Evolutionary conservation across 92 coral and sea anemone species (phyloP).

Genomic region (Bergia puertoricense): DNA sequence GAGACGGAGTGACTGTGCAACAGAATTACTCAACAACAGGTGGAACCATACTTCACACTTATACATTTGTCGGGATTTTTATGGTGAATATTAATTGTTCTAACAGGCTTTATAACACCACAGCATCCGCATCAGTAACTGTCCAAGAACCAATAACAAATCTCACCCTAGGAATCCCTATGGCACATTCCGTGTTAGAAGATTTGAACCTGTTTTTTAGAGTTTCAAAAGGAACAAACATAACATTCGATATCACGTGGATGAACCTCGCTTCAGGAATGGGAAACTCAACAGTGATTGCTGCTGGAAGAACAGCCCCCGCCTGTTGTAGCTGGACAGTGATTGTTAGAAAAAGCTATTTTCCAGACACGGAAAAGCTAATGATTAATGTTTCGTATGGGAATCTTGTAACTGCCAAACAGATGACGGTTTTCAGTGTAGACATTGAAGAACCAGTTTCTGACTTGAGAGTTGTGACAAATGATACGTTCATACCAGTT

Average conservation of each 20-base stretch:
- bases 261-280: conserved; percentile 24
- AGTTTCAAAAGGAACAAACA: conserved; percentile 62
- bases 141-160: conserved; percentile 70
- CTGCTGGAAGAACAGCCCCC: conserved; percentile 32
- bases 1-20: conserved; percentile 48
- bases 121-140: conserved; percentile 37
- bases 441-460: conserved; percentile 62
- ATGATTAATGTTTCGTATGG: conserved; percentile 46
- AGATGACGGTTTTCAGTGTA: conserved; percentile 36
- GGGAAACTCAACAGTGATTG: conserved; percentile 2
- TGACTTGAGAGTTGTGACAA: conserved; percentile 34
- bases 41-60: conserved; percentile 47
- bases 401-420: conserved; percentile 64
- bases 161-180: conserved; percentile 47
- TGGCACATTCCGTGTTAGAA: conserved; percentile 52
- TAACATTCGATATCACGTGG: conserved; percentile 63
- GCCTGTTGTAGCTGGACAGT: conserved; percentile 43
- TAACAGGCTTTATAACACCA: conserved; percentile 72
- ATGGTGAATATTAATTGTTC: conserved; percentile 58
- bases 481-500: conserved; percentile 54
- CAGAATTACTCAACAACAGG: conserved; percentile 61
- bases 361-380: conserved; percentile 57
- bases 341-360: conserved; percentile 32
- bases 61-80: conserved; percentile 50
- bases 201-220: conserved; percentile 44